A percentile compares a stretch with the other conserved stretches of the same genome.
phyloP scores from a whole-genome alignment of 37 sponge, comb jelly and placozoan genomes.

The Petrosia ficiformis region DNA sequence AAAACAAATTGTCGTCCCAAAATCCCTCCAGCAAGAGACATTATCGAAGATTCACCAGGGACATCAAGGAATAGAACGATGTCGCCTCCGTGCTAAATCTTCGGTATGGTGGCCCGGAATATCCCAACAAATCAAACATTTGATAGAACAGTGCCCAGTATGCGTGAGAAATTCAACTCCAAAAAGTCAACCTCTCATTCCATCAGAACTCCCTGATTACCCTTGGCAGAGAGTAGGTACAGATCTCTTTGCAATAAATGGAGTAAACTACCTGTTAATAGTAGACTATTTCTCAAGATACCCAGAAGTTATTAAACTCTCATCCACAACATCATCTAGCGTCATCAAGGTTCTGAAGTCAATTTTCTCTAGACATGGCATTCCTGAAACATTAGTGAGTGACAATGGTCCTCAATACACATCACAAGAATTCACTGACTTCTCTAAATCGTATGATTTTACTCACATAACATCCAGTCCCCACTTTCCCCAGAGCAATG shows the following conservation, averaged over 20 bases:
- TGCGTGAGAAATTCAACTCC: neutral
- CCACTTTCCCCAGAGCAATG: constrained; percentile 10
- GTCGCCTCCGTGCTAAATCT: neutral
- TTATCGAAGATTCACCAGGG: constrained; percentile 10
- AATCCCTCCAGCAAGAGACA: neutral
- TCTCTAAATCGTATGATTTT: constrained; percentile 3
- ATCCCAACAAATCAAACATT: neutral
- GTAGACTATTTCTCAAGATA: neutral
- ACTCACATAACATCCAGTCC: constrained; percentile 10
- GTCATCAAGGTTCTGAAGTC: constrained; percentile 12
- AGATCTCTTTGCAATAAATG: constrained; percentile 1
- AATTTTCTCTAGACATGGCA: constrained; percentile 13
- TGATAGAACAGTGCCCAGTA: neutral
- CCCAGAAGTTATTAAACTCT: neutral
- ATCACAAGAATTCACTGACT: constrained; percentile 12
- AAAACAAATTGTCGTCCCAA: constrained; percentile 9
- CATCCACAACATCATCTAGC: constrained; percentile 8
- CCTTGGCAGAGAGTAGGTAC: constrained; percentile 25
- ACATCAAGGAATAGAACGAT: constrained; percentile 16
- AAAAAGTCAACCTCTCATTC: constrained; percentile 12
- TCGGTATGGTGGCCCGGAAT: constrained; percentile 20
- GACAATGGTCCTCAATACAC: constrained; percentile 36
- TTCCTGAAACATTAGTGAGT: too few species aligned
- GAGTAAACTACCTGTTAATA: neutral
- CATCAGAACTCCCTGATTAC: constrained; percentile 5